Conservation (phyloP, 1,140 invertebrate species). For the Lordiphosa clarofinis region DNA sequence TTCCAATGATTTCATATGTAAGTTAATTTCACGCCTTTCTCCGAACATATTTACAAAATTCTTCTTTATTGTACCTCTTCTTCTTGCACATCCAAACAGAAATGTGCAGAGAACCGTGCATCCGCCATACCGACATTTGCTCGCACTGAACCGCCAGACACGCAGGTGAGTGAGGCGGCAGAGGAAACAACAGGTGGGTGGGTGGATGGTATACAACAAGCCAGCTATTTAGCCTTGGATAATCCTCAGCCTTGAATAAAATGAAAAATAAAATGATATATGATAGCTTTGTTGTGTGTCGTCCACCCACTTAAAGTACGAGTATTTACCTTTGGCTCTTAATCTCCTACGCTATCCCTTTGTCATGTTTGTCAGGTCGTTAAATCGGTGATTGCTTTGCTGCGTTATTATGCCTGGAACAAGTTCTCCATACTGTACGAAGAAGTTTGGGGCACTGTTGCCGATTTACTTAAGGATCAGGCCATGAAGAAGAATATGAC, state of each 20-base stretch:
- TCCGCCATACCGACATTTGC: slow-evolving; percentile 94
- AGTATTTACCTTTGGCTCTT: slow-evolving; percentile 1
- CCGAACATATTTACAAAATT: background rate
- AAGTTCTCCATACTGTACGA: slow-evolving; percentile 97
- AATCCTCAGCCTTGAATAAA: slow-evolving; percentile 7
- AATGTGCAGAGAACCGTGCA: slow-evolving; percentile 94
- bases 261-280: slow-evolving; percentile 3
- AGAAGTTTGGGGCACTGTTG: slow-evolving; percentile 88
- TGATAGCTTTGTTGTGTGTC: background rate
- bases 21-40: slow-evolving; percentile 80
- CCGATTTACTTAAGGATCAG: slow-evolving; percentile 86
- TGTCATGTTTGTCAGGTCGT: slow-evolving; percentile 85
- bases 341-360: too few species aligned
- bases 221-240: slow-evolving; percentile 21
- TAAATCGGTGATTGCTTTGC: slow-evolving; percentile 93
- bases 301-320: too few species aligned
- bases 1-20: slow-evolving; percentile 99
- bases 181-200: slow-evolving; percentile 17
- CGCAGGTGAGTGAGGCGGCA: slow-evolving; percentile 84
- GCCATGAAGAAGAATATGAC: slow-evolving; percentile 88
- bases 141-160: slow-evolving; percentile 95
- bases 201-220: slow-evolving; percentile 1
- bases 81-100: slow-evolving; percentile 81
- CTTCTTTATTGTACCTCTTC: too few species aligned
- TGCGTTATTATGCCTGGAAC: slow-evolving; percentile 95